phyloP scores from a whole-genome alignment of 2,113 vertebrate species.

The Pseudorhombus dupliciocellatus region DNA sequence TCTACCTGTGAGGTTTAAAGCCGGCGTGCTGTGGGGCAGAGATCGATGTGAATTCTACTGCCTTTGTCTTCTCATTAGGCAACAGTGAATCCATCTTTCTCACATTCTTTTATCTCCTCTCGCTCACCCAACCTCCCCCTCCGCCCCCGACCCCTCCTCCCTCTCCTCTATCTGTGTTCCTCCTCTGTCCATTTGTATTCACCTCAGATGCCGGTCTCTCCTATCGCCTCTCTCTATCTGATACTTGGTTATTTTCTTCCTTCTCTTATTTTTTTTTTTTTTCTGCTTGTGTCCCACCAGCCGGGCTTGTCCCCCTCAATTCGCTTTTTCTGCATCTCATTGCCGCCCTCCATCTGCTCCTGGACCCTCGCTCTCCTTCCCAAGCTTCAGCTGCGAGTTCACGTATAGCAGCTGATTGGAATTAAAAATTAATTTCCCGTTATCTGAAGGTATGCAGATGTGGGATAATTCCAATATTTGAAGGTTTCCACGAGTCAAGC shows the following conservation, averaged over 20 bases:
- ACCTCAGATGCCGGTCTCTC: conserved; percentile 70
- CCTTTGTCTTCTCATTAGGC: conserved; percentile 78
- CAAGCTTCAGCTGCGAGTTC: conserved; percentile 36
- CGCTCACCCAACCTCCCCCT: conserved; percentile 50
- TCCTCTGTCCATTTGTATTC: conserved; percentile 78
- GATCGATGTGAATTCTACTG: conserved; percentile 74
- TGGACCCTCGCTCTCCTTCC: conserved; percentile 49
- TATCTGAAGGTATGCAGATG: conserved; percentile 29
- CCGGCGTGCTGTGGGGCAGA: conserved; percentile 60
- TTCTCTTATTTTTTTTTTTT: conserved; percentile 62
- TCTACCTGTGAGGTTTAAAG: conserved; percentile 53
- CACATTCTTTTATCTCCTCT: conserved; percentile 72
- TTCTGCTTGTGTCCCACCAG: conserved; percentile 56
- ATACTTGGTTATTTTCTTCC: conserved; percentile 72
- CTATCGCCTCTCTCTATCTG: conserved; percentile 70
- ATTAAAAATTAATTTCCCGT: conserved; percentile 42
- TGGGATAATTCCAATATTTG: conserved; percentile 51
- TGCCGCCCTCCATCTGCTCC: conserved; percentile 66
- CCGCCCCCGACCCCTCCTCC: conserved; percentile 14
- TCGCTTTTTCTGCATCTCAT: conserved; percentile 67
- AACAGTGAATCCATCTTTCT: conserved; percentile 76
- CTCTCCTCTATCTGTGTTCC: conserved; percentile 43
- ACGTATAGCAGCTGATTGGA: conserved; percentile 51
- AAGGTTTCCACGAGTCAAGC: conserved; percentile 31
- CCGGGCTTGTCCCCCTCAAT: conserved; percentile 64